phyloP scores from a whole-genome alignment of 2,113 vertebrate species.

The Tinamus guttatus region DNA sequence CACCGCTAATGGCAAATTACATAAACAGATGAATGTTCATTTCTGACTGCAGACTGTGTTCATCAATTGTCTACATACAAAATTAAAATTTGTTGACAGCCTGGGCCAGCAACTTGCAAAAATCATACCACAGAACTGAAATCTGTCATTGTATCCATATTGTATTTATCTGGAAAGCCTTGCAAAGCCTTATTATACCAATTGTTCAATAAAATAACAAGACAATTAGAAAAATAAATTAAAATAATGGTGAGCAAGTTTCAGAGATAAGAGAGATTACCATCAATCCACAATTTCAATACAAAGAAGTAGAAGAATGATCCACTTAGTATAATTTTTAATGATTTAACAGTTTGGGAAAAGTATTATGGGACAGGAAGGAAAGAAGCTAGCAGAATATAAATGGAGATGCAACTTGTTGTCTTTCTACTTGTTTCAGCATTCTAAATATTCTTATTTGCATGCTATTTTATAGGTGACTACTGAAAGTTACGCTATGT shows the following conservation, averaged over 20 bases:
- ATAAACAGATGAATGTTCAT: neutral
- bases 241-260: neutral
- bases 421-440: neutral
- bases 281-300: slow-evolving; percentile 1
- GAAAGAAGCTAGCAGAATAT: neutral
- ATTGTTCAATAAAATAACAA: slow-evolving; percentile 6
- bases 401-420: neutral
- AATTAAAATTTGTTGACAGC: neutral
- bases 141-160: neutral
- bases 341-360: neutral
- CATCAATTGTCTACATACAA: neutral
- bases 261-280: neutral
- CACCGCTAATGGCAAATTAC: slow-evolving; percentile 13
- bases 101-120: neutral
- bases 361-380: neutral
- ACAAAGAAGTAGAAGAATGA: neutral
- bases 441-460: neutral
- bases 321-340: neutral
- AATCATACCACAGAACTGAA: neutral
- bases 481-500: neutral
- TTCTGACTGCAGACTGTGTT: neutral
- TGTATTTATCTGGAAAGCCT: neutral
- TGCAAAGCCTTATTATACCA: neutral
- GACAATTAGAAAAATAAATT: slow-evolving; percentile 31
- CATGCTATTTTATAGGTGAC: accelerated